Evolutionary conservation across 2,113 vertebrate genomes (phyloP).

Genomic region (Raja brachyura): DNA sequence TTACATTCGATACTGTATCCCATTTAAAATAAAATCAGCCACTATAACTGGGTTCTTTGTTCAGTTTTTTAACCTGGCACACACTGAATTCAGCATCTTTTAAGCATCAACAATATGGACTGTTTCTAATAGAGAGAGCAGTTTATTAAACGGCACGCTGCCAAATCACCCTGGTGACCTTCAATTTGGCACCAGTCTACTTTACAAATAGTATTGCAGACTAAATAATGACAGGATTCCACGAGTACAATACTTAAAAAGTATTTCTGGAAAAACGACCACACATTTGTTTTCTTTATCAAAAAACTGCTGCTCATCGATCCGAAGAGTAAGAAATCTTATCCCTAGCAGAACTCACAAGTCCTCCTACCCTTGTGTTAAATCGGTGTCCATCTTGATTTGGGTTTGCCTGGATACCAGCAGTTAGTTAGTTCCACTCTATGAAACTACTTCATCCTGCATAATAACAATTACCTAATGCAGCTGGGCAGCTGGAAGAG

Average conservation of each 20-base stretch:
- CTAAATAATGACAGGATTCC: constrained; percentile 27
- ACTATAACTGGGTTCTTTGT: constrained; percentile 7
- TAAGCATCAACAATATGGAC: constrained; percentile 31
- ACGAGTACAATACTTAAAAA: background rate
- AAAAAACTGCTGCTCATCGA: background rate
- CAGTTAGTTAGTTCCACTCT: background rate
- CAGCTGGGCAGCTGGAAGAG: too few relatives aligned
- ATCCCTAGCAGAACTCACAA: background rate
- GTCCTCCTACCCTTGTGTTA: background rate
- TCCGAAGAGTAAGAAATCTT: background rate
- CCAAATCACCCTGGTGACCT: constrained; percentile 23
- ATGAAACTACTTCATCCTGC: background rate
- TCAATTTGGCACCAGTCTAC: constrained; percentile 23
- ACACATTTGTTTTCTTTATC: background rate
- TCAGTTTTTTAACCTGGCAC: constrained; percentile 23
- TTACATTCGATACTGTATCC: constrained; percentile 24
- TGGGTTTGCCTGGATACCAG: background rate
- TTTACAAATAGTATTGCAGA: constrained; percentile 31
- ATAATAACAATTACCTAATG: background rate
- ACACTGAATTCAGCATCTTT: constrained; percentile 35
- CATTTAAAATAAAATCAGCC: constrained; percentile 26
- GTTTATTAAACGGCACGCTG: constrained; percentile 25
- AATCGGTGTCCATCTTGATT: background rate
- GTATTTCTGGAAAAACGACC: background rate
- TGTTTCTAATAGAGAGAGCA: constrained; percentile 13